Evolutionary conservation across 2,888 invertebrate species (phyloP).

Genomic region (Trichopoda pennipes): DNA sequence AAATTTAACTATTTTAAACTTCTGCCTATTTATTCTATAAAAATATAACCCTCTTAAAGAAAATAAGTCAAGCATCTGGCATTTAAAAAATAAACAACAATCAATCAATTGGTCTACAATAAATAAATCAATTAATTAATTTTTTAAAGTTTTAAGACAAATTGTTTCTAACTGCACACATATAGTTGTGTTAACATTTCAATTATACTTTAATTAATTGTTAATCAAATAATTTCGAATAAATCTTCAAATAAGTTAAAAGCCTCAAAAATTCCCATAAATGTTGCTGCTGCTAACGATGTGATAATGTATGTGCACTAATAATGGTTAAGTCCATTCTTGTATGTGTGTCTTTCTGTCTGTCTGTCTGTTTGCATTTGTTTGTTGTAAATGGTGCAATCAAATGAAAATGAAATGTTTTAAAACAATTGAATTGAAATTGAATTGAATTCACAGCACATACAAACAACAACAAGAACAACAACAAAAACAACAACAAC

Average conservation of each 20-base stretch:
- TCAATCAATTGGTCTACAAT: constrained; percentile 20
- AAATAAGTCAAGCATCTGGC: neutral
- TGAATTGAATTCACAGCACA: constrained; percentile 33
- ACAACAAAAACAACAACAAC: neutral
- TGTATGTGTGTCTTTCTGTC: constrained; percentile 5
- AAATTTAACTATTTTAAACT: too few species aligned
- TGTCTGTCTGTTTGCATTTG: constrained; percentile 7
- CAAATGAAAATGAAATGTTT: constrained; percentile 53
- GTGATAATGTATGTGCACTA: constrained; percentile 1
- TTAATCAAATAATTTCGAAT: constrained; percentile 46
- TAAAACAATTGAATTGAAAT: constrained; percentile 50
- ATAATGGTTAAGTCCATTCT: neutral
- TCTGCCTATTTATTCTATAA: too few species aligned
- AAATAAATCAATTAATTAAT: constrained; percentile 22
- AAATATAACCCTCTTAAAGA: neutral
- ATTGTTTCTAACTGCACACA: constrained; percentile 59
- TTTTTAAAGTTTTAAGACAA: constrained; percentile 47
- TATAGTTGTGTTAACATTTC: constrained; percentile 20
- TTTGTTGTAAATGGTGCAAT: constrained; percentile 30
- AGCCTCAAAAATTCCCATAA: constrained; percentile 38
- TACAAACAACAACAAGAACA: neutral
- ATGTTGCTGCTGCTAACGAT: constrained; percentile 12
- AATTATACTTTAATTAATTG: constrained; percentile 53
- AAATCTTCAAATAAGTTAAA: constrained; percentile 38
- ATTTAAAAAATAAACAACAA: neutral